These are phyloP conservation scores for Caenorhabditis japonica DNA, from an alignment of 2,888 invertebrate genomes.

Conservation along the genomic window DNA sequence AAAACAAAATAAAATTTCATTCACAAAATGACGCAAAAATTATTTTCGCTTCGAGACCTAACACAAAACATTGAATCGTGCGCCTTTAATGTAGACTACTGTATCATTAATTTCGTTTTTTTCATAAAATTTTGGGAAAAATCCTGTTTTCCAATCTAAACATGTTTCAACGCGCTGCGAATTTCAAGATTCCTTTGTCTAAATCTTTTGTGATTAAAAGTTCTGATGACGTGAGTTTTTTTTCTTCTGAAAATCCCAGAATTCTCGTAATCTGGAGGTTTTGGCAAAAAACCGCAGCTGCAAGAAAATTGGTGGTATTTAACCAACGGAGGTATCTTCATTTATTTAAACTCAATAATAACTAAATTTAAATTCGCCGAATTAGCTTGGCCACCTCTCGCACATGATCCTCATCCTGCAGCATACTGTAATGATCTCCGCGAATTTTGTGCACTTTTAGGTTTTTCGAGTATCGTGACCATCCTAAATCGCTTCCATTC, in stretches of 20 bases:
- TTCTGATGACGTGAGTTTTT: too few species aligned
- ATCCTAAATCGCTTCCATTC: constrained; percentile 60
- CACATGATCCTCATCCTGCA: constrained; percentile 21
- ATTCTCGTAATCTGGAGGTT: too few species aligned
- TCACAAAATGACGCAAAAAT: background rate
- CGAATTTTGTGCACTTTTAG: constrained; percentile 10
- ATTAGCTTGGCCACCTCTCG: background rate
- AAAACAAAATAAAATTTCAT: background rate
- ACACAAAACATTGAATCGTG: background rate
- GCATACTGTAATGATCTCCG: constrained; percentile 50
- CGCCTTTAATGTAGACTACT: constrained; percentile 1
- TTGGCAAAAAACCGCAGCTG: background rate
- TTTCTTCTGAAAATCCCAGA: too few species aligned
- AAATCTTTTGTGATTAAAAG: too few species aligned
- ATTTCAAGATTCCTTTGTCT: background rate
- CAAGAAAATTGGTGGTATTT: too few species aligned
- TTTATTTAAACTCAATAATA: too few species aligned
- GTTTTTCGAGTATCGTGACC: constrained; percentile 37
- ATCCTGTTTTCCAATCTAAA: background rate
- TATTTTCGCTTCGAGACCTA: background rate
- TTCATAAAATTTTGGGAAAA: background rate
- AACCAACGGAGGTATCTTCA: too few species aligned
- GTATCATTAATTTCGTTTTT: background rate
- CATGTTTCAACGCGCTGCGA: background rate
- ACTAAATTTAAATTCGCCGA: too few species aligned